Base-by-base conservation (phyloP, 53 echinoderm and acorn worm species). In the Paracentrotus lividus region DNA sequence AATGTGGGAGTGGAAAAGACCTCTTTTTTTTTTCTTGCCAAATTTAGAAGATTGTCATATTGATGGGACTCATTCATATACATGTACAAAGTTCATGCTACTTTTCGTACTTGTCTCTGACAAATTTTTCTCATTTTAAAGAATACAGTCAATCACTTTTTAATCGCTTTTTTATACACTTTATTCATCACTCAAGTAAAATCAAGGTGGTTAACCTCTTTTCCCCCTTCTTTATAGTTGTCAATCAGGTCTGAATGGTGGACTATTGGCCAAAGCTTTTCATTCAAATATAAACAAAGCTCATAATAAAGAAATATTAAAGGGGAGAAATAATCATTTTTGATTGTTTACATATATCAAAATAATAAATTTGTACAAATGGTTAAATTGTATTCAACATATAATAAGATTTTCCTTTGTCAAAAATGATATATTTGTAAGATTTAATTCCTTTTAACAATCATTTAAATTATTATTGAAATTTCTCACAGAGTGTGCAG, bases 31-130 rank as follows among this genome's bases (percentile, higher is more conserved):
- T 57, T 52, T 52, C 15, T 3, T 52, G 52, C 18, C 6, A 3
- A 14, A 16, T 72, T 72, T 20, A 40, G 2, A 72, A 72, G 21
- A 72, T 72, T 40, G 40, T 72, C 72, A 72, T 7, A 18, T 38
- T 40, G 72, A 40, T 72, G 36, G 40, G 36, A 38, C 72, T 72
- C 36, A 72, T 20, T 40, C 72, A 18, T 20, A 72, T 38, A 14
- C 40, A 3, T 29, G 64, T 27, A 40, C 72, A 72, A 72, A 36
- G 72, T 72, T 72, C 72, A 72, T 72, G 72, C 72, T 40, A 72
- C 72, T 72, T 38, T 72, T 72, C 40, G 72, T 40, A 38, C 72
- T 72, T 32, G 20, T 72, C 72, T 72, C n/a, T 40, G 72, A 72
- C 72, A 72, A 32, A 40, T 72, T 72, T 40, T 18, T 72, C 40